Evolutionary conservation across 2,888 invertebrate species (phyloP).

Genomic region (Drosophila tanythrix): DNA sequence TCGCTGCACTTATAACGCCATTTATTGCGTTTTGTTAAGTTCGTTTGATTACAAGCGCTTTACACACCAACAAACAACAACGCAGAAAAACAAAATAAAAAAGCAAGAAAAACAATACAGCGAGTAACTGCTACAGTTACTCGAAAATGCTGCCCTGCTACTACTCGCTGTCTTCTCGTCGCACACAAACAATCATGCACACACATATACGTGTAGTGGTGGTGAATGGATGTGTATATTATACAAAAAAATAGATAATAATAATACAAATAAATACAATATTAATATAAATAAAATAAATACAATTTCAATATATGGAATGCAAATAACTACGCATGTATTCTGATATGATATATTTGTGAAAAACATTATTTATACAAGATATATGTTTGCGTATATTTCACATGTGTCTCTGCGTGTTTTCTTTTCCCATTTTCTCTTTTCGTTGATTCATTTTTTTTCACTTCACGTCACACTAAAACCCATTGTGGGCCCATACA

Average conservation of each 20-base stretch:
- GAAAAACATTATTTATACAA: constrained; percentile 30
- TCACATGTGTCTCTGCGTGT: constrained; percentile 75
- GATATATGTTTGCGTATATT: constrained; percentile 58
- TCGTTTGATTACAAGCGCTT: constrained; percentile 28
- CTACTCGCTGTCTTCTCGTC: constrained; percentile 59
- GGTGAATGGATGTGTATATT: constrained; percentile 39
- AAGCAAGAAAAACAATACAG: constrained; percentile 41
- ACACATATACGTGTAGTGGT: constrained; percentile 14
- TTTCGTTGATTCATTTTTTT: constrained; percentile 62
- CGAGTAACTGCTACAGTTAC: constrained; percentile 65
- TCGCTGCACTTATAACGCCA: constrained; percentile 34
- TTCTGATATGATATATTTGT: constrained; percentile 43
- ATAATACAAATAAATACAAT: constrained; percentile 53
- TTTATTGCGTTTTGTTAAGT: constrained; percentile 22
- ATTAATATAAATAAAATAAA: constrained; percentile 37
- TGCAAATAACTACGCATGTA: constrained; percentile 59
- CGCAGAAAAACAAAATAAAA: constrained; percentile 25
- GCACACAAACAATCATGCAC: constrained; percentile 39
- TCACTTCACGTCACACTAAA: constrained; percentile 73
- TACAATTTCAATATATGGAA: constrained; percentile 50
- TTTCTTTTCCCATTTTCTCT: constrained; percentile 59
- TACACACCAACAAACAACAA: constrained; percentile 49
- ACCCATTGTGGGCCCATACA: constrained; percentile 52
- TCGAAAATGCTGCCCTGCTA: constrained; percentile 58
- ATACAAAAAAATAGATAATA: constrained; percentile 34